Percentiles rank a stretch among this genome's conserved stretches.
phyloP scores from a whole-genome alignment of 1,140 invertebrate species.

The Drosophila aff. region DNA sequence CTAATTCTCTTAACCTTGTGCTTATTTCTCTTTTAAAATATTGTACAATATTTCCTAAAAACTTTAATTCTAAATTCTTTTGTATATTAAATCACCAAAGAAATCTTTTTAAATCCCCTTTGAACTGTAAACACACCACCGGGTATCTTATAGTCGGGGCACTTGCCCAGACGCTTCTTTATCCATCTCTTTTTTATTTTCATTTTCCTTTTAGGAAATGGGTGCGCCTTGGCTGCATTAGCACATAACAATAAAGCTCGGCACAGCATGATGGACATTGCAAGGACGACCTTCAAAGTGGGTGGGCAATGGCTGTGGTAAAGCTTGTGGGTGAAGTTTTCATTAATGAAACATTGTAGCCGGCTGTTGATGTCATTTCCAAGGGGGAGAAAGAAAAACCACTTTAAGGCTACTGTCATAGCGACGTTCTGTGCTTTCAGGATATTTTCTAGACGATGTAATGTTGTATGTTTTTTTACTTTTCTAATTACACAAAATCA shows the following conservation, averaged over 20 bases:
- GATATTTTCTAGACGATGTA: background rate
- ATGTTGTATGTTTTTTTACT: background rate
- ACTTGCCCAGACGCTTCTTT: background rate
- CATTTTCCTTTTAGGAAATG: conserved; percentile 29
- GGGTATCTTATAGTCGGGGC: background rate
- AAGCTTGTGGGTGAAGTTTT: conserved; percentile 18
- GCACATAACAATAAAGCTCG: conserved; percentile 26
- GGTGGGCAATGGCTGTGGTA: conserved; percentile 10
- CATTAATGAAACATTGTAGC: conserved; percentile 31
- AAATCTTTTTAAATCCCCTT: background rate
- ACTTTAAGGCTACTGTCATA: conserved; percentile 1
- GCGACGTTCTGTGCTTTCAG: background rate
- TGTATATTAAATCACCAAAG: background rate
- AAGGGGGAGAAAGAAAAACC: background rate
- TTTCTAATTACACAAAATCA: conserved; percentile 1
- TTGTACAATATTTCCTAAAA: too few species aligned
- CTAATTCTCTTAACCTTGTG: background rate
- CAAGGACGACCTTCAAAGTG: conserved; percentile 48
- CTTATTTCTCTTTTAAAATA: background rate
- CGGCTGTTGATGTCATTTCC: conserved; percentile 22
- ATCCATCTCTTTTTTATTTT: conserved; percentile 9
- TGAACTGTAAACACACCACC: rapidly evolving
- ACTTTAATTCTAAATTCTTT: too few species aligned
- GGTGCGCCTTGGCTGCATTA: conserved; percentile 42
- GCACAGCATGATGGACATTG: conserved; percentile 39